These are phyloP conservation scores for Paramuricea clavata DNA, from an alignment of 92 coral and sea anemone species.

Conservation along the genomic window DNA sequence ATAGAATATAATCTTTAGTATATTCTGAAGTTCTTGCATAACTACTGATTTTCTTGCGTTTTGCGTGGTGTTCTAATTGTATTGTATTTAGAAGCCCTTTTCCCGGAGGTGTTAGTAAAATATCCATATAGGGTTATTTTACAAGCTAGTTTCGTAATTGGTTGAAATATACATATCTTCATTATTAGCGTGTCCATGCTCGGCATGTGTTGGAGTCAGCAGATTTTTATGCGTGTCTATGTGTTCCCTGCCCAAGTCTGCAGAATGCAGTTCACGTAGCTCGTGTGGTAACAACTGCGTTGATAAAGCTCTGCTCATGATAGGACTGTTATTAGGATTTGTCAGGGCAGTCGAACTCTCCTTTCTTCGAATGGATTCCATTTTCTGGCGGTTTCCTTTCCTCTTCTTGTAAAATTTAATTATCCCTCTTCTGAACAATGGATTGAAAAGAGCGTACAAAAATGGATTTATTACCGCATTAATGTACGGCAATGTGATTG, in stretches of 20 bases:
- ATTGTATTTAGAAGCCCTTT: no score
- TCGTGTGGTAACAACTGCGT: not conserved
- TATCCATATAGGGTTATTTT: no score
- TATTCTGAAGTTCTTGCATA: no score
- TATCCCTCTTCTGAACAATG: constrained; percentile 30
- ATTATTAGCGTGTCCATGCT: not conserved
- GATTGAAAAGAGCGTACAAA: constrained; percentile 42
- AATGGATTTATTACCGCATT: constrained; percentile 39
- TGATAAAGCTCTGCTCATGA: not conserved
- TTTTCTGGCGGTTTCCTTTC: not conserved
- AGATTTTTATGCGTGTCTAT: not conserved
- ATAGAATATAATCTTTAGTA: no score
- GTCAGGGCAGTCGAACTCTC: constrained; percentile 14
- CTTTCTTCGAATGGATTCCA: not conserved
- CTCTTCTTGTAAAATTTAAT: not conserved
- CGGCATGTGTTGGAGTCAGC: not conserved
- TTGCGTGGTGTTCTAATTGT: no score
- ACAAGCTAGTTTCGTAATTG: not conserved
- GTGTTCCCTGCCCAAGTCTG: not conserved
- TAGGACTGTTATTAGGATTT: constrained; percentile 22
- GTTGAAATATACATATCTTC: not conserved
- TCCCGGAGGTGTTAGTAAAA: no score
- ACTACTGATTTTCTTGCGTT: no score
- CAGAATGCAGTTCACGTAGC: not conserved
- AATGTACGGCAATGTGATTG: not conserved